phyloP scores from a whole-genome alignment of 2,797 vertebrate genomes.

The Molossus molossus region DNA sequence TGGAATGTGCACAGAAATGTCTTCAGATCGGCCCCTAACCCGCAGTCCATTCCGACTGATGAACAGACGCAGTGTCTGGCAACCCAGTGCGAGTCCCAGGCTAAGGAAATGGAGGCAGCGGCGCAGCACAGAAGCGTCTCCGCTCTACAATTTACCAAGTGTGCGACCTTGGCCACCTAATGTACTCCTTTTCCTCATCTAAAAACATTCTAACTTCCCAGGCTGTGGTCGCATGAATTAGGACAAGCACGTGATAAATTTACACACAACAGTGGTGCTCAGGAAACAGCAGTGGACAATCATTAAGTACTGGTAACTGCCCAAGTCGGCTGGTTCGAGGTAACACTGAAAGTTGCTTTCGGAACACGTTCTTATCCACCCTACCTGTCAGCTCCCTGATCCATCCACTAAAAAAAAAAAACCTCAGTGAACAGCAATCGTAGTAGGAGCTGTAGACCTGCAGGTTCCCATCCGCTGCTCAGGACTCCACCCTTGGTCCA shows the following conservation, averaged over 20 bases:
- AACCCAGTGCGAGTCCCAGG: neutral
- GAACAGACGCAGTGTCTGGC: neutral
- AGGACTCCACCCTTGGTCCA: neutral
- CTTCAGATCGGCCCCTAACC: neutral
- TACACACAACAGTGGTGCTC: neutral
- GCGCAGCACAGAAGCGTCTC: neutral
- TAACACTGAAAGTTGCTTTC: constrained; percentile 25
- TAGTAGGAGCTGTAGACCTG: neutral
- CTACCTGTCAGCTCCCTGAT: neutral
- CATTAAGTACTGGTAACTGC: neutral
- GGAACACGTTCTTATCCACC: neutral
- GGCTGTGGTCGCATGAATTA: neutral
- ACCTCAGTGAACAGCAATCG: neutral
- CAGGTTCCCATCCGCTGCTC: neutral
- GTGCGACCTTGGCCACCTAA: neutral
- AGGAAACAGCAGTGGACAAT: neutral
- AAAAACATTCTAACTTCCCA: neutral
- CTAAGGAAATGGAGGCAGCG: neutral
- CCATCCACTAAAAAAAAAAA: neutral
- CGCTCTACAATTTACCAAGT: neutral
- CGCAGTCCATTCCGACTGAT: neutral
- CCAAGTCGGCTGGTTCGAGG: neutral
- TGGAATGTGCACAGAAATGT: neutral
- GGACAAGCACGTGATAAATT: neutral
- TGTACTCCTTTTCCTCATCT: constrained; percentile 6